Conservation (phyloP, 2,113 vertebrate species). For the Sceloporus undulatus region DNA sequence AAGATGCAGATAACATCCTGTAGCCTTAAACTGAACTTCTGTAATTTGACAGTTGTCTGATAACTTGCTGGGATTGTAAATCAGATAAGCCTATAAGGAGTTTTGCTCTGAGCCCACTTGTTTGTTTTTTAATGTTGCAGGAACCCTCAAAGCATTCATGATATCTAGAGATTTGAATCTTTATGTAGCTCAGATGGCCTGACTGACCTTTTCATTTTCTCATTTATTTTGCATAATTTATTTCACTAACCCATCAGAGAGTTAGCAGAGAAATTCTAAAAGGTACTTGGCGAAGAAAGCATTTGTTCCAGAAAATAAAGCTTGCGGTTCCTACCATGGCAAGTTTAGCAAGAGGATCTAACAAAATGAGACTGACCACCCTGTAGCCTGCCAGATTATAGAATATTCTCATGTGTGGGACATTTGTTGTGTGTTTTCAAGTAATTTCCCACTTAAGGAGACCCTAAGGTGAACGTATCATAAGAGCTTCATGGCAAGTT, state of each 20-base stretch:
- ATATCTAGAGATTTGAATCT: constrained; percentile 59
- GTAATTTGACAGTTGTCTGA: constrained; percentile 48
- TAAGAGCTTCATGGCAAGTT: too few species aligned
- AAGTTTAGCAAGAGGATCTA: neutral
- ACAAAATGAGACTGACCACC: too few species aligned
- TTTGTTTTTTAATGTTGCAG: constrained; percentile 47
- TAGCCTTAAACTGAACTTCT: constrained; percentile 3
- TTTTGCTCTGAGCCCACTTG: constrained; percentile 49
- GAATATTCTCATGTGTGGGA: neutral
- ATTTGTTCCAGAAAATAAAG: constrained; percentile 12
- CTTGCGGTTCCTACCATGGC: neutral
- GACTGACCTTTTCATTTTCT: constrained; percentile 68
- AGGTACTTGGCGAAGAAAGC: constrained; percentile 22
- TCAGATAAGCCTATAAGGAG: constrained; percentile 46
- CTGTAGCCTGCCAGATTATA: neutral
- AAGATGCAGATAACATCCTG: constrained; percentile 30
- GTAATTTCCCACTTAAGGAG: too few species aligned
- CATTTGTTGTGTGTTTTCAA: too few species aligned
- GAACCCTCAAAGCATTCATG: constrained; percentile 50
- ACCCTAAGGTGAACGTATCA: too few species aligned
- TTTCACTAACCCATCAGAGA: constrained; percentile 59
- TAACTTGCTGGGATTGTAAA: constrained; percentile 54
- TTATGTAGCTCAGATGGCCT: constrained; percentile 50
- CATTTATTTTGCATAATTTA: constrained; percentile 74
- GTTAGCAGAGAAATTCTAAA: constrained; percentile 45